Evolutionary conservation across 2,797 vertebrate genomes (phyloP), one percentile per base, ranked within the genome.

Genomic region (Lithobates pipiens): DNA sequence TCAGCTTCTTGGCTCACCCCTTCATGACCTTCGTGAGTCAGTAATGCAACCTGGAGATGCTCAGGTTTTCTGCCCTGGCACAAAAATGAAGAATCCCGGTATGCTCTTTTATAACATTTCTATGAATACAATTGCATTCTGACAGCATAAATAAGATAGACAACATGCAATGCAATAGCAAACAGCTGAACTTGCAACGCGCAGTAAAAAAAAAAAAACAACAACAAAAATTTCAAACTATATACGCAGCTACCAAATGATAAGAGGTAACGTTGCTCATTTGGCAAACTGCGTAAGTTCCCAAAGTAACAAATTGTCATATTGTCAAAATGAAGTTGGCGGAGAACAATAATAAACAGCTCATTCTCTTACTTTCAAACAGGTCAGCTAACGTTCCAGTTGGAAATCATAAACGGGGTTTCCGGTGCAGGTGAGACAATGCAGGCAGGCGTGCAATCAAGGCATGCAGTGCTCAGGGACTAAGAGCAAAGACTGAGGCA

Each of bases 351-450:
- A 50, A 4, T 36, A 32, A 44, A 70, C 29, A 32, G 83, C 46
- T 21, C 21, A 25, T 76, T 78, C 72, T 74, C 77, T 87, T 84
- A 80, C 81, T 83, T 70, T 82, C 63, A 69, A 79, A 79, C 79
- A 39, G 72, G 70, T 76, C 63, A 68, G 44, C 15, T 29, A 74
- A 68, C 65, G 63, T 44, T 80, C 79, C 76, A 34, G 29, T 69
- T 75, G 61, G 25, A 54, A 84, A 83, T 76, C 85, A 83, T 77
- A 86, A 80, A 73, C n/a, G 46, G 46, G 34, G 57, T 78, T 86
- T 27, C n/a, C 10, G 54, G 61, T 84, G 63, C 81, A 87, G 86
- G 85, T 82, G 85, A 78, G 68, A 50, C 25, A 61, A 80, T 76
- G 34, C 65, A 76, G 65, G 36, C 85, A 75, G 86, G 86, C 83